These are phyloP conservation scores for Anabas testudineus DNA, from an alignment of 2,797 vertebrate species.

Conservation along the genomic window DNA sequence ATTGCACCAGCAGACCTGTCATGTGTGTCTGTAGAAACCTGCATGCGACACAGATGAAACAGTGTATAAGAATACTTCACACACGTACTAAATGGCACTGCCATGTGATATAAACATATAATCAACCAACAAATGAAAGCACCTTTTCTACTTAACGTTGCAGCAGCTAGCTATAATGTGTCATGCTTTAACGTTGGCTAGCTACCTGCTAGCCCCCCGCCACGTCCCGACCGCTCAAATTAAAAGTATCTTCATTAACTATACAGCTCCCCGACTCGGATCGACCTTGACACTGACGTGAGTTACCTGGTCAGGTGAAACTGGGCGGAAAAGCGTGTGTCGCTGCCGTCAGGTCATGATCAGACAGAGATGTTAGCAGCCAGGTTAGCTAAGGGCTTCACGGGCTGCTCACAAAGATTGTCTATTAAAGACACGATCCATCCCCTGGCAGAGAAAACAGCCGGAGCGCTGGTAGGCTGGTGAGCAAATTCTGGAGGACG, in stretches of 20 bases:
- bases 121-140: background rate
- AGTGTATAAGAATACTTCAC: background rate
- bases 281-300: background rate
- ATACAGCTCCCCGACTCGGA: background rate
- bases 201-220: conserved; percentile 32
- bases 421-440: background rate
- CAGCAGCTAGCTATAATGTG: background rate
- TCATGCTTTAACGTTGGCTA: conserved; percentile 16
- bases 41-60: background rate
- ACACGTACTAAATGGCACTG: background rate
- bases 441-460: background rate
- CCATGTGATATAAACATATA: fast-evolving
- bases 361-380: no score
- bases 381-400: conserved; percentile 7
- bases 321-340: conserved; percentile 8
- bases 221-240: background rate
- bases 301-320: conserved; percentile 70
- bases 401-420: conserved; percentile 30
- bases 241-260: no score
- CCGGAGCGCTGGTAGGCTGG: no score
- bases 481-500: no score
- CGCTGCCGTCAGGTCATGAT: conserved; percentile 61
- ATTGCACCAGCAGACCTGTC: background rate
- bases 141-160: background rate
- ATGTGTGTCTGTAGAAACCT: background rate